Evolutionary conservation across 2,797 vertebrate genomes (phyloP), one percentile per base, ranked within the genome.

Genomic region (Prionace glauca): DNA sequence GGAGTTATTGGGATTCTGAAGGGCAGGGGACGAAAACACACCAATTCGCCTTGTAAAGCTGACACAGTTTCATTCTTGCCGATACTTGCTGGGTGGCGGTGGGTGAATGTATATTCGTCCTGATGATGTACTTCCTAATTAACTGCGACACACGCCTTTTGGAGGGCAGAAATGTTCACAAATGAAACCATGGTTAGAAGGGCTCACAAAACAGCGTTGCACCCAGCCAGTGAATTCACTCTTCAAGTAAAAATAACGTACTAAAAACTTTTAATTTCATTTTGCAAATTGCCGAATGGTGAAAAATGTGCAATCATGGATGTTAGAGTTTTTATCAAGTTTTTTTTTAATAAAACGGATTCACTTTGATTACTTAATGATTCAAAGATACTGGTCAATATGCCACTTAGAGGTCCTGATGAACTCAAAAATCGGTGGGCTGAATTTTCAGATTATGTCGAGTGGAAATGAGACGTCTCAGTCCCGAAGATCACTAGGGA

Each of bases 51-150:
- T 95, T 96, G 96, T 88, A 96, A 96, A 96, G 95, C 97, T 97
- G 96, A 96, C 95, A 95, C 77, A 62, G 67, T 74, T 94, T 95
- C 96, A 96, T 97, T 97, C 95, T 97, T 96, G 96, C 97, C 96
- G 97, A 97, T 96, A 97, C 96, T 96, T 96, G 96, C 96, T 97
- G 97, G 62, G 95, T 97, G 96, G 96, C 96, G 96, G 96, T 95
- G 96, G 96, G 96, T 96, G 96, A 96, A 96, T 96, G 96, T 96
- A 95, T 95, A n/a, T 93, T 97, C 98, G 98, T 98, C 97, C 97
- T 98, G 98, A 97, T 97, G 96, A 96, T 95, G 95, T 95, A 24
- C 79, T 96, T 96, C 95, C 96, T 97, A 97, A 97, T 97, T 97
- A 97, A 96, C 95, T 95, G 90, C 72, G 95, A 95, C 96, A 96